Conservation (phyloP, 2,888 invertebrate genomes). For the Scaptomyza flava region DNA sequence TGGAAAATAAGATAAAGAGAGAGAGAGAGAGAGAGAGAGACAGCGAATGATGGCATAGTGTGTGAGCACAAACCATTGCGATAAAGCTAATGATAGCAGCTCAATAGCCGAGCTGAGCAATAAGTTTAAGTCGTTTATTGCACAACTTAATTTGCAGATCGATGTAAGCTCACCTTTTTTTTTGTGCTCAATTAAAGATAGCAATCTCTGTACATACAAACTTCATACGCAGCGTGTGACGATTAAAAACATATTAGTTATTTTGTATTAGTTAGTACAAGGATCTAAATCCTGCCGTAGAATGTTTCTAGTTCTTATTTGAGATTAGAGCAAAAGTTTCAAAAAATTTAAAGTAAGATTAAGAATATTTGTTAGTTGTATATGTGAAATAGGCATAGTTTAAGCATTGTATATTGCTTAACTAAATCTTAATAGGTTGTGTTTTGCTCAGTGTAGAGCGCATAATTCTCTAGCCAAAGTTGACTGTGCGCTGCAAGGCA, state of each 20-base stretch:
- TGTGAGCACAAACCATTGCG: not conserved
- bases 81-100: not conserved
- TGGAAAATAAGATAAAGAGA: not conserved
- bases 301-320: too few relatives aligned
- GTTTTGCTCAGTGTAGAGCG: conserved; percentile 35
- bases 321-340: not conserved
- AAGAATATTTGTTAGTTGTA: too few relatives aligned
- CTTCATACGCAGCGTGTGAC: not conserved
- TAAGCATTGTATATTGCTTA: not conserved
- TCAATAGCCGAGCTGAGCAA: not conserved
- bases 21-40: not conserved
- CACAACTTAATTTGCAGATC: conserved; percentile 29
- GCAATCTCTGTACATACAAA: conserved; percentile 2
- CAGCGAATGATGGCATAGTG: not conserved
- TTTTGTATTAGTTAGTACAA: too few relatives aligned
- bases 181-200: conserved; percentile 16
- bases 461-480: conserved; percentile 50
- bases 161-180: conserved; percentile 15
- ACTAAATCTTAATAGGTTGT: not conserved
- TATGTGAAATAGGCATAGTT: too few relatives aligned
- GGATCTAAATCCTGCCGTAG: too few relatives aligned
- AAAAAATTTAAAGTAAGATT: not conserved
- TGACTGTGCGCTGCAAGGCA: conserved; percentile 30
- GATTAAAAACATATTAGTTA: too few relatives aligned
- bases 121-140: not conserved